Evolutionary conservation across 2,888 invertebrate species (phyloP), one percentile per base, ranked within the genome.

Genomic region (Biston stratarius): DNA sequence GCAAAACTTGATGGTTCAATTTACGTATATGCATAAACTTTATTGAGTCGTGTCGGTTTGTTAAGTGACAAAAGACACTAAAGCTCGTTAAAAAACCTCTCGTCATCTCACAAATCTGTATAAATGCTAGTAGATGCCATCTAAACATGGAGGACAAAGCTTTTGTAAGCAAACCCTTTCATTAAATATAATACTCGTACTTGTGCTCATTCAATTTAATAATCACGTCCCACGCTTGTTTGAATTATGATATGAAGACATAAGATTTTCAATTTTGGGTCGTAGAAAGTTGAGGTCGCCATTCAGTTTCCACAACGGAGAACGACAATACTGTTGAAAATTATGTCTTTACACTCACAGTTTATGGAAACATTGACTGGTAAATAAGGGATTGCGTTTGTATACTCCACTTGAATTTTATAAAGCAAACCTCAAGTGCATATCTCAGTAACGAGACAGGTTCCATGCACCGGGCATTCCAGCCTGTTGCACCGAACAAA

Each of bases 381-480:
- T 61, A 64, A 56, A 60, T 61, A 53, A 59, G 36, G n/a, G 34
- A 15, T 42, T 48, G 55, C 66, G 49, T 48, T 80, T 81, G 82
- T 83, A 84, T 61, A 69, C 55, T 64, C 24, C 64, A 83, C 84
- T 83, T 84, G 87, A 85, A 85, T 84, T 87, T 87, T 86, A 88
- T 87, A 84, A 83, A 86, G 84, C 83, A 82, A 81, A 84, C 86
- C 81, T 86, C 82, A 85, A 87, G 87, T 85, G 82, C 84, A 85
- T 83, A 82, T 83, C 86, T 84, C 83, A 84, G 86, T 51, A 83
- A 80, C 79, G 77, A 80, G 90, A 92, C 92, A 89, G 92, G 92
- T 93, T 92, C 86, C 80, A 75, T 82, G 84, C 84, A 86, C 85
- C 89, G 85, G 90, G 87, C 90, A 92, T 90, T 89, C 92, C 90